These are phyloP conservation scores for Lichenostomus cassidix DNA, from an alignment of 2,113 vertebrate species.

Conservation along the genomic window DNA sequence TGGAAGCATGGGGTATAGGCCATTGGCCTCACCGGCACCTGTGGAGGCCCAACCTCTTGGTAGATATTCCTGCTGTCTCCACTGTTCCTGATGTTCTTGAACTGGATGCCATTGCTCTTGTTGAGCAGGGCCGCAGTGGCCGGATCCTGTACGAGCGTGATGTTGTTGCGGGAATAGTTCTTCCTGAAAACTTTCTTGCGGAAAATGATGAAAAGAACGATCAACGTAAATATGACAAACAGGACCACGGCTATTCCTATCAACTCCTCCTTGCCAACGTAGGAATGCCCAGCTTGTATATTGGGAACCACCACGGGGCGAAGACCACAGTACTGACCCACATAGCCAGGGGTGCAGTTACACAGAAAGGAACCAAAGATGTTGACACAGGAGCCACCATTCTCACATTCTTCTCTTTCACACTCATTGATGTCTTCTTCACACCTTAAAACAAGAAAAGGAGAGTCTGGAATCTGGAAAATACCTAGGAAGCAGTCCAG, in stretches of 20 bases:
- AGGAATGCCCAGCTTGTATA: slow-evolving; percentile 93
- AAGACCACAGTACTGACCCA: slow-evolving; percentile 88
- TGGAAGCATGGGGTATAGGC: slow-evolving; percentile 95
- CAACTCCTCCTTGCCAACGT: slow-evolving; percentile 94
- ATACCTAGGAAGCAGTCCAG: not conserved
- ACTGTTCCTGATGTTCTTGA: slow-evolving; percentile 82
- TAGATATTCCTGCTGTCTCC: slow-evolving; percentile 88
- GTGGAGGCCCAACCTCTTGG: slow-evolving; percentile 86
- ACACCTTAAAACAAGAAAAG: slow-evolving; percentile 77
- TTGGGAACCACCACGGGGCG: slow-evolving; percentile 93
- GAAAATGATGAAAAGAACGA: slow-evolving; percentile 90
- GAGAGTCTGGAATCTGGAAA: not conserved
- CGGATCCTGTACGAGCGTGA: slow-evolving; percentile 92
- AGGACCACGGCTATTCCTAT: slow-evolving; percentile 92
- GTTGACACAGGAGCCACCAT: slow-evolving; percentile 90
- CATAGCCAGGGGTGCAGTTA: slow-evolving; percentile 91
- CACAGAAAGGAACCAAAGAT: slow-evolving; percentile 93
- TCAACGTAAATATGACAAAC: slow-evolving; percentile 86
- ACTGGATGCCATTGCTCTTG: slow-evolving; percentile 91
- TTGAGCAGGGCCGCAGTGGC: slow-evolving; percentile 91
- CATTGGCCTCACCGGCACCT: slow-evolving; percentile 94
- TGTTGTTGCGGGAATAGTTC: slow-evolving; percentile 92
- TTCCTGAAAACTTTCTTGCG: slow-evolving; percentile 96
- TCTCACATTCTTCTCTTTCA: slow-evolving; percentile 90
- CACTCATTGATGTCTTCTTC: slow-evolving; percentile 94